Base-by-base conservation (phyloP, 1,140 invertebrate genomes). In the Eumeta japonica region DNA sequence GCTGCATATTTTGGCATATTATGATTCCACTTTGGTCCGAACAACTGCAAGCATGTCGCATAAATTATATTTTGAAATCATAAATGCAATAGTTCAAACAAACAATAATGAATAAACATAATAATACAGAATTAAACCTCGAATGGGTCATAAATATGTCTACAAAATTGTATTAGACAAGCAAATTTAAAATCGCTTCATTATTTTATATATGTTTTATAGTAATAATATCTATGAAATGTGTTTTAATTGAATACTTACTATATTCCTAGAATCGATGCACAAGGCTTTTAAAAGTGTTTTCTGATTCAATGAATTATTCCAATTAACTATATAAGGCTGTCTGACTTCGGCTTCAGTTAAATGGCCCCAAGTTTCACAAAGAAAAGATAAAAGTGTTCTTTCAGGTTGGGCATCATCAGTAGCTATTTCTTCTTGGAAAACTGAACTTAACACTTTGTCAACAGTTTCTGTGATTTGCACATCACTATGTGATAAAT, bases 181-280 rank as follows among this genome's bases (percentile, higher is more conserved):
- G n/a, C n/a, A n/a, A n/a, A n/a, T n/a, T n/a, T n/a, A n/a, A n/a
- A n/a, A n/a, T n/a, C n/a, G n/a, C n/a, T n/a, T n/a, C n/a, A n/a
- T n/a, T n/a, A n/a, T n/a, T n/a, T n/a, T n/a, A n/a, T n/a, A n/a
- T 12, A 41, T 10, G 27, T 13, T 28, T 18, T 10, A 7, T 7
- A 24, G 20, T n/a, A 24, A 24, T 24, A n/a, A 24, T 7, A 5
- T 24, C 20, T 7, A 5, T 24, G n/a, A n/a, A 24, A 5, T 7
- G 20, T 5, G 5, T 24, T 24, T 24, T 24, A n/a, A 24, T n/a
- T 24, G 20, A 24, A 31, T 33, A 83, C 86, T 87, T 79, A 90
- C 88, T 60, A 90, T 89, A 62, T 90, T 90, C 43, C 87, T 79
- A 3, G 86, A 87, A 77, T 90, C 87, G 51, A 90, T 89, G 46